Evolutionary conservation across 2,113 vertebrate genomes (phyloP), one percentile per base, ranked within the genome.

Genomic region (Phoxinus phoxinus): DNA sequence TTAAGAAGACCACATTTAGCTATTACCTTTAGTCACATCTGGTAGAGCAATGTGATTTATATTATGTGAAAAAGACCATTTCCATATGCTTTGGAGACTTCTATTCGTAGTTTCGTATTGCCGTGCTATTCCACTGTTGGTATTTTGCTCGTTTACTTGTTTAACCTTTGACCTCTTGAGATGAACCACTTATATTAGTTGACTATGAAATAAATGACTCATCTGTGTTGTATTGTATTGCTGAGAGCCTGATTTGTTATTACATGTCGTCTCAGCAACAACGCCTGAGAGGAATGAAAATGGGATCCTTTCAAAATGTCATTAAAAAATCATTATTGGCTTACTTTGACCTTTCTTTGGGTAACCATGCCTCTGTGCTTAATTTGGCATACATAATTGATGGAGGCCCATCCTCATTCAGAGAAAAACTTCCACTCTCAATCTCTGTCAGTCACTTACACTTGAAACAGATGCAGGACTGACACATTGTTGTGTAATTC

Each of bases 371-470:
- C 82, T 89, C 85, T 90, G 89, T 91, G 90, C 88, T 89, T 91
- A 89, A 91, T 90, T 91, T 89, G 86, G 89, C 90, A 89, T 91
- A 69, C 86, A 91, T 91, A 89, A 91, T 91, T 91, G 89, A 91
- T 90, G 90, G 77, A 81, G 61, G 48, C 51, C 65, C 87, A 81
- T 88, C 89, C 84, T 2, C 86, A 58, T 88, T 80, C 81, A 59
- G 80, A 65, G 27, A 73, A 86, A 87, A 74, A 74, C 81, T 84
- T 79, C 79, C 80, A 44, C 81, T 80, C 85, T 87, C 83, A 79
- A 87, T 87, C 89, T 90, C 75, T 86, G 87, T 90, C 87, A 87
- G 73, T 87, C 87, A 87, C 71, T 85, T 73, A 53, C 82, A 44
- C n/a, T 37, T 59, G 21, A 84, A 74, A 71, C 41, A 65, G 75